Evolutionary conservation across 2,113 vertebrate genomes (phyloP), one percentile per base, ranked within the genome.

Genomic region (Gasterosteus aculeatus): DNA sequence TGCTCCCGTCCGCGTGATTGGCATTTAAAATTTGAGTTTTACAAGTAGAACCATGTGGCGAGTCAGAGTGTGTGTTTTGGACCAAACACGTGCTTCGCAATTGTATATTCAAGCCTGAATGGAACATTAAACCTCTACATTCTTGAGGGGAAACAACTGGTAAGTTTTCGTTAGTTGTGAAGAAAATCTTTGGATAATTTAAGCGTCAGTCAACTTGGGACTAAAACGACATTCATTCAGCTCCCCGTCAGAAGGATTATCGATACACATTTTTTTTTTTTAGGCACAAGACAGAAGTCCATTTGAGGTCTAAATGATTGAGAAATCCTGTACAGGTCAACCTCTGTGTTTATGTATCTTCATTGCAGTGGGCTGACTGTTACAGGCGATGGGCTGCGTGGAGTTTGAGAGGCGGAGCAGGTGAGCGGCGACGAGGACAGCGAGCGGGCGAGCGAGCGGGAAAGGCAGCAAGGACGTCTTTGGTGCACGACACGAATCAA

Each of bases 401-500:
- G 63, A 73, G 69, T 72, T 74, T 35, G 39, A 60, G 72, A 79
- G 71, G 44, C 56, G 3, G 63, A 86, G 80, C 75, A n/a, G 59
- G 44, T 19, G 59, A 72, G 72, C 5, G 49, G 18, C 29, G 61
- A 54, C 8, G 10, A 73, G 57, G 10, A 69, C 80, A 72, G 69
- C 2, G 22, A 66, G 59, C 12, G 16, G 22, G 41, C 22, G 22
- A 26, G 22, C 22, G 22, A 66, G 59, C 12, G 16, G 22, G 41
- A 70, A 78, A 78, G 69, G 33, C 54, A 80, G 88, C 72, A 70
- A 87, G 72, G 53, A 76, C 54, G 80, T 90, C 86, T 90, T 91
- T 90, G 87, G 90, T 88, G 85, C 82, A 10, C 83, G 72, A 77
- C 61, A 51, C 76, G 85, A 72, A 41, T 80, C 18, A 81, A 85